A percentile compares a stretch with the other conserved stretches of the same genome.
Conservation (phyloP, 2,888 invertebrate genomes). For the Lottia gigantea region DNA sequence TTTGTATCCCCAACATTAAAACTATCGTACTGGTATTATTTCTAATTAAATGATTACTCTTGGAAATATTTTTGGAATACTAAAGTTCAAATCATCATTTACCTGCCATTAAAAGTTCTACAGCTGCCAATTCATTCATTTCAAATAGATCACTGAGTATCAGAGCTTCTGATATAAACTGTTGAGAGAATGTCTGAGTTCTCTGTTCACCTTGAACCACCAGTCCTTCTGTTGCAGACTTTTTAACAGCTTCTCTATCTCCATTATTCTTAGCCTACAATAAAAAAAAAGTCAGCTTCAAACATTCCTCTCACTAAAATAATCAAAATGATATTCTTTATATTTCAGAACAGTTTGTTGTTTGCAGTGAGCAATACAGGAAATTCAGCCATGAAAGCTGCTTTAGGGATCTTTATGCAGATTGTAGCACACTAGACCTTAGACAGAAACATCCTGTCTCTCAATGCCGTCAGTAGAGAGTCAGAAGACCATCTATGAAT, state of each 20-base stretch:
- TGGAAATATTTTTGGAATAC: too few relatives aligned
- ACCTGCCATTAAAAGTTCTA: slow-evolving; percentile 88
- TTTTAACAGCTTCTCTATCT: slow-evolving; percentile 83
- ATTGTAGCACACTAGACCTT: too few relatives aligned
- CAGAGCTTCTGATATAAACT: slow-evolving; percentile 90
- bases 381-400: neutral
- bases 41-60: too few relatives aligned
- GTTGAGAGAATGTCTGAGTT: slow-evolving; percentile 76
- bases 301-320: neutral
- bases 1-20: too few relatives aligned
- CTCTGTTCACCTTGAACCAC: slow-evolving; percentile 64
- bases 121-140: slow-evolving; percentile 88
- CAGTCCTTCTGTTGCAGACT: slow-evolving; percentile 76
- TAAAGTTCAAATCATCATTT: slow-evolving; percentile 25
- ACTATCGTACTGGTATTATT: too few relatives aligned
- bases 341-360: neutral
- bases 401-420: too few relatives aligned
- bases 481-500: too few relatives aligned
- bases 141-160: slow-evolving; percentile 95
- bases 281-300: slow-evolving; percentile 12
- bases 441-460: too few relatives aligned
- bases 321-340: neutral
- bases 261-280: slow-evolving; percentile 75
- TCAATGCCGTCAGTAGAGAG: too few relatives aligned
- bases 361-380: neutral